Percentiles rank a stretch among this genome's conserved stretches.
Evolutionary conservation across 2,797 vertebrate species (phyloP).

Genomic region (Poeciliopsis turneri): DNA sequence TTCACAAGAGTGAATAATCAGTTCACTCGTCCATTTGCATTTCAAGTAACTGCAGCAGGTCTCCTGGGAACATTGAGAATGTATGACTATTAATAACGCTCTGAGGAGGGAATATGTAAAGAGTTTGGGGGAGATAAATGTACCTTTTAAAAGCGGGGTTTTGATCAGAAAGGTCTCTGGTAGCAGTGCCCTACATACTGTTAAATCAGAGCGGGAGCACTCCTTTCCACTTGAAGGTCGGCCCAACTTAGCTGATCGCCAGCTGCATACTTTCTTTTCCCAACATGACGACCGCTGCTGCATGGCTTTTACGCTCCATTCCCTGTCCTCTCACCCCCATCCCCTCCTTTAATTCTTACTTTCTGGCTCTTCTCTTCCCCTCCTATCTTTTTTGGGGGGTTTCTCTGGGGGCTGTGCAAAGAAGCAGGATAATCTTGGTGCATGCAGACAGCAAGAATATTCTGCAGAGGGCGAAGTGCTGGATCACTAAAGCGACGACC

Average conservation of each 20-base stretch:
- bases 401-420: constrained; percentile 69
- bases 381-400: constrained; percentile 23
- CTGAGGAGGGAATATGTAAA: constrained; percentile 22
- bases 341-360: constrained; percentile 10
- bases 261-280: constrained; percentile 27
- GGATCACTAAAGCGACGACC: constrained; percentile 44
- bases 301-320: constrained; percentile 24
- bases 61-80: constrained; percentile 31
- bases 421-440: constrained; percentile 71
- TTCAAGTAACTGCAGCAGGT: constrained; percentile 38
- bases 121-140: constrained; percentile 21
- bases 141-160: constrained; percentile 19
- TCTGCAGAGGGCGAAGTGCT: constrained; percentile 59
- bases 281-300: constrained; percentile 38
- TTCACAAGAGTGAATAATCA: constrained; percentile 39
- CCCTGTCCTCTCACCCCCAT: constrained; percentile 7
- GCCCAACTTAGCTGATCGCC: constrained; percentile 33
- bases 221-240: constrained; percentile 57
- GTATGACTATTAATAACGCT: constrained; percentile 32
- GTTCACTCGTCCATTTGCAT: constrained; percentile 31
- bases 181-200: constrained; percentile 33
- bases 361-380: constrained; percentile 33
- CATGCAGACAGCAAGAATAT: constrained; percentile 64
- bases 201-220: constrained; percentile 5
- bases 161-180: constrained; percentile 18